Conservation (phyloP, 2,113 vertebrate species). For the Pelecanoides urinatrix region DNA sequence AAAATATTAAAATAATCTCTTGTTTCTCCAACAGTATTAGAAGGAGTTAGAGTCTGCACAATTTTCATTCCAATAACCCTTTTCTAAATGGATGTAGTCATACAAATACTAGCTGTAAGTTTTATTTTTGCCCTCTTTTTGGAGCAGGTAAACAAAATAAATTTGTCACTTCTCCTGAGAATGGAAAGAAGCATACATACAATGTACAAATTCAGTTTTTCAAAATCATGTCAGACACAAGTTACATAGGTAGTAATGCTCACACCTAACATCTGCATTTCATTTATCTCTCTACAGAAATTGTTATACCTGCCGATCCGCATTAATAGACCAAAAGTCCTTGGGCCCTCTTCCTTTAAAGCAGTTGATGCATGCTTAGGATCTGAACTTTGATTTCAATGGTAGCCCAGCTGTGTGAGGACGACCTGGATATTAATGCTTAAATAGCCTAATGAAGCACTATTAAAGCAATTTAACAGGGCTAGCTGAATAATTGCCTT, state of each 20-base stretch:
- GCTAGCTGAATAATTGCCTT: not conserved
- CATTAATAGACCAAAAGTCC: not conserved
- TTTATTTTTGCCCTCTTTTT: not conserved
- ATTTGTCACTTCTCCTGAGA: not conserved
- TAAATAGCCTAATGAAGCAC: not conserved
- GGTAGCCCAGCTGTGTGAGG: not conserved
- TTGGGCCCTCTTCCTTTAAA: not conserved
- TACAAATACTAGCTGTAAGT: not conserved
- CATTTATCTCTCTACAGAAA: not conserved
- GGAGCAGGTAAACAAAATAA: not conserved
- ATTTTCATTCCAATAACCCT: not conserved
- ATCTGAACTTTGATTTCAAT: not conserved
- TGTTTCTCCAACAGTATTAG: not conserved
- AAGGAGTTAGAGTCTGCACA: not conserved
- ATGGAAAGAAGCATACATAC: not conserved
- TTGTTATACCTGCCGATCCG: not conserved
- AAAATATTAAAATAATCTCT: not conserved
- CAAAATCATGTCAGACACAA: not conserved
- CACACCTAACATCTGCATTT: not conserved
- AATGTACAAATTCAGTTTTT: not conserved
- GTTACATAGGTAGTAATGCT: not conserved
- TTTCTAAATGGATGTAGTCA: not conserved
- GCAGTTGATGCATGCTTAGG: not conserved
- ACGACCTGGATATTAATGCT: not conserved
- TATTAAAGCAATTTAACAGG: not conserved